phyloP scores from a whole-genome alignment of 2,113 vertebrate genomes.

The Urocynchramus pylzowi region DNA sequence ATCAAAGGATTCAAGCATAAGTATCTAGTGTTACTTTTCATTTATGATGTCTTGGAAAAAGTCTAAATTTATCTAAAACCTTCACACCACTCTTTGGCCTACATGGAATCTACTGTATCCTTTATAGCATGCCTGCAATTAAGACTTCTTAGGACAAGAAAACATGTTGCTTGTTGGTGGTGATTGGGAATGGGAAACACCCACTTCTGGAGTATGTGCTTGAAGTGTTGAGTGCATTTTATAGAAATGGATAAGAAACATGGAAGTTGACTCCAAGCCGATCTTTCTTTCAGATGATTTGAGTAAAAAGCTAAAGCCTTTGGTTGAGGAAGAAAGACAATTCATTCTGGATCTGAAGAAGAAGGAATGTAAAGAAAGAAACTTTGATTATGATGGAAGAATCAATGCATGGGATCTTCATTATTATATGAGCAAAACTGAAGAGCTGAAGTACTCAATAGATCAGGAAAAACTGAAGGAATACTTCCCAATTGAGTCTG shows the following conservation, averaged over 20 bases:
- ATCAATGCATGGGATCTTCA: conserved; percentile 93
- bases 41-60: not conserved
- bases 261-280: not conserved
- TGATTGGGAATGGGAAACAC: not conserved
- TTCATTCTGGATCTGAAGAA: conserved; percentile 87
- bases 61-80: not conserved
- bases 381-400: conserved; percentile 79
- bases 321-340: conserved; percentile 83
- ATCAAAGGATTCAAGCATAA: not conserved
- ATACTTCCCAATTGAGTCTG: conserved; percentile 89
- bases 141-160: not conserved
- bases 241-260: not conserved
- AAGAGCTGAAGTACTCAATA: conserved; percentile 87
- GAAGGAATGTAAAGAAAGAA: conserved; percentile 83
- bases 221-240: not conserved
- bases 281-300: conserved; percentile 78
- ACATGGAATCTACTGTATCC: not conserved
- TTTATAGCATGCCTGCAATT: not conserved
- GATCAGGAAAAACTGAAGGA: conserved; percentile 92
- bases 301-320: conserved; percentile 81
- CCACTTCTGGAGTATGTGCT: not conserved
- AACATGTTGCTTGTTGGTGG: not conserved
- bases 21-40: not conserved
- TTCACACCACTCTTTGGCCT: not conserved
- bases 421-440: conserved; percentile 92